Conservation (phyloP, 2,113 vertebrate species). For the Terrapene triunguis region DNA sequence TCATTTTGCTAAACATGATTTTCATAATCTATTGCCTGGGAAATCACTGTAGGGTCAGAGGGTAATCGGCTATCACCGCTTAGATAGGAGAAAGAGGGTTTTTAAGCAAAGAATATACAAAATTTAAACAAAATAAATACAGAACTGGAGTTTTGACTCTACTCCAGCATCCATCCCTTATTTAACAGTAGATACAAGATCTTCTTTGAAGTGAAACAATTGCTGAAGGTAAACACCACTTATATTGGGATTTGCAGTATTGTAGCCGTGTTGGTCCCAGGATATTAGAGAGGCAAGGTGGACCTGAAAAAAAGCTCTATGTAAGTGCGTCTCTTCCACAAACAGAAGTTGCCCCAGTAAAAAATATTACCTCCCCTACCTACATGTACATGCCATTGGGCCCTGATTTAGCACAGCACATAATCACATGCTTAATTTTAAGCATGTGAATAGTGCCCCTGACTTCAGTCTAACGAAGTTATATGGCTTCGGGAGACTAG, state of each 20-base stretch:
- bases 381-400: not conserved
- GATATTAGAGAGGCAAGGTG: not conserved
- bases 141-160: not conserved
- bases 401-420: not conserved
- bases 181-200: not conserved
- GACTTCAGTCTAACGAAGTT: not conserved
- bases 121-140: not conserved
- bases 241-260: not conserved
- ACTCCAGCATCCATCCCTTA: not conserved
- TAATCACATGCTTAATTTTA: conserved; percentile 42
- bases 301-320: not conserved
- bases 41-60: not conserved
- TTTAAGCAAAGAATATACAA: not conserved
- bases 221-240: conserved; percentile 25
- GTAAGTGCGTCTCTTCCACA: not conserved
- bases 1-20: not conserved
- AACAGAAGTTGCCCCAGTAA: not conserved
- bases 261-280: not conserved
- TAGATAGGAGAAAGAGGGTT: not conserved
- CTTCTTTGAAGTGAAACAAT: not conserved
- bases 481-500: not conserved
- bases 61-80: too few relatives aligned
- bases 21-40: not conserved
- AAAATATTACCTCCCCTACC: not conserved
- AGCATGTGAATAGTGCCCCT: conserved; percentile 15